Base-by-base conservation (phyloP, 2,113 vertebrate genomes). In the Heterotilapia buettikoferi region DNA sequence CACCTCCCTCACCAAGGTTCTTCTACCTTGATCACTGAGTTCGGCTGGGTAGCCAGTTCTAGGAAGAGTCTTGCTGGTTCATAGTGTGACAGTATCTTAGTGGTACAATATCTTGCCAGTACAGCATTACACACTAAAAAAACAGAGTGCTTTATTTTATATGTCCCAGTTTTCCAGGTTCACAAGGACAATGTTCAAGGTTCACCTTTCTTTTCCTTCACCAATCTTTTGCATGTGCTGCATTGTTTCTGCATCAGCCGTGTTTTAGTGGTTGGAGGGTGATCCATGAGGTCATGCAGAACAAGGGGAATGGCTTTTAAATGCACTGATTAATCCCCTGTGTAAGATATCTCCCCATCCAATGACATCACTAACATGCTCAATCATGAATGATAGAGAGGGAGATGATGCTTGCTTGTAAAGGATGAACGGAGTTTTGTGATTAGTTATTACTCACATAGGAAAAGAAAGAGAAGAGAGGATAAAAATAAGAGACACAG, bases 291-390 rank as follows among this genome's bases (percentile, higher is more conserved):
- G 88, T 91, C 85, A 89, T 59, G 79, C 24, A 6, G 52, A 84
- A 61, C 9, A 61, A 78, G 9, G 54, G 63, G n/a, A 92, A 86
- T 83, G 85, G 50, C 61, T 92, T 94, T 89, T 85, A 86, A 92
- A 89, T 57, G 85, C 3, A 29, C 79, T 88, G 86, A 94, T 91
- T 92, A 88, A 86, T 91, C 76, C 80, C 82, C 21, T 10, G 82
- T 71, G 78, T 52, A 59, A 89, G 79, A 80, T 80, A 54, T 66
- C 50, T 66, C 78, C 21, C 10, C 73, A 63, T 61, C 26, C 47
- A 68, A 53, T 52, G 26, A 33, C 61, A 61, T 56, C 71, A 43
- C 47, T 80, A 43, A 73, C 19, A 76, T 66, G 43, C 90, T 82
- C 9, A 29, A 7, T 85, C 84, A 24, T 79, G 38, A 89, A 76